Conservation (phyloP, 2,113 vertebrate species). For the Desmodus rotundus region DNA sequence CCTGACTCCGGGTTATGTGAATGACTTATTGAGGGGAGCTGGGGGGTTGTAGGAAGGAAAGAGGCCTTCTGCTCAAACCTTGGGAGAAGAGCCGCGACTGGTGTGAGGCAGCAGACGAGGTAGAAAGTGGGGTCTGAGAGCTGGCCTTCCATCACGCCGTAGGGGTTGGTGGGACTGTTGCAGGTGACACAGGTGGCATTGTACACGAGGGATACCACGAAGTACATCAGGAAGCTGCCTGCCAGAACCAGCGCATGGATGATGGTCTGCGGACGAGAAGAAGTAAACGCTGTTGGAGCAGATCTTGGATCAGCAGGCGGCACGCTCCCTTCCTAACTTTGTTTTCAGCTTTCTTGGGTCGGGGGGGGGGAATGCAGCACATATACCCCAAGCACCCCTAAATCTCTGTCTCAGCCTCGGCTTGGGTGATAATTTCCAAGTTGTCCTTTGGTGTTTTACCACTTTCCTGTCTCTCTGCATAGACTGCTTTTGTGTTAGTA, state of each 20-base stretch:
- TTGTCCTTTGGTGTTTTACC: not conserved
- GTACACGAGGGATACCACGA: slow-evolving; percentile 86
- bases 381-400: not conserved
- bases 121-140: slow-evolving; percentile 91
- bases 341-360: not conserved
- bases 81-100: slow-evolving; percentile 88
- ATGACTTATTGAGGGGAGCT: not conserved
- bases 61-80: slow-evolving; percentile 81
- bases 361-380: not conserved
- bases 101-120: slow-evolving; percentile 88
- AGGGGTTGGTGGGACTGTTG: slow-evolving; percentile 88
- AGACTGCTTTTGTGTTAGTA: not conserved
- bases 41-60: not conserved
- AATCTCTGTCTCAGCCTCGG: not conserved
- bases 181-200: slow-evolving; percentile 86
- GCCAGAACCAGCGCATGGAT: slow-evolving; percentile 85
- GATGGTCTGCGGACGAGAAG: slow-evolving; percentile 82
- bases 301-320: not conserved
- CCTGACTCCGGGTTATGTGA: not conserved
- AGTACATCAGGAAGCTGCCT: slow-evolving; percentile 86
- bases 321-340: not conserved
- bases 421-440: not conserved
- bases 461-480: not conserved
- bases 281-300: not conserved
- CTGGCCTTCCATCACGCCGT: slow-evolving; percentile 90